These are phyloP conservation scores for Cheirogaleus major DNA, from an alignment of 2,797 vertebrate species.

Conservation along the genomic window DNA sequence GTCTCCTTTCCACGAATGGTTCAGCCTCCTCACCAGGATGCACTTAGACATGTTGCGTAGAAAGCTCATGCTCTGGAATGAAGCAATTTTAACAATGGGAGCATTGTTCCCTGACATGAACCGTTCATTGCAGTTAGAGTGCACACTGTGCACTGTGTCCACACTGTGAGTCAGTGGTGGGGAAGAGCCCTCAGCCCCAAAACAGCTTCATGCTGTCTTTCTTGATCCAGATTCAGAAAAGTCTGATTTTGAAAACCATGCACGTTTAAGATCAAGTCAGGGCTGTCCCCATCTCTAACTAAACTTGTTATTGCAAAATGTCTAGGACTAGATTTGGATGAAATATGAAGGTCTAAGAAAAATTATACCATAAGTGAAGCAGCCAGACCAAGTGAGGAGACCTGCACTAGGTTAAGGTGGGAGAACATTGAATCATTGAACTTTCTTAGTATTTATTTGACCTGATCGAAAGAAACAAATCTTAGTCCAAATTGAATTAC, in stretches of 20 bases:
- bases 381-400: background rate
- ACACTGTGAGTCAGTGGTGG: background rate
- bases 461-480: background rate
- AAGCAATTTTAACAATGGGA: background rate
- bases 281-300: background rate
- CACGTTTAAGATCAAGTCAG: background rate
- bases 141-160: too few species aligned
- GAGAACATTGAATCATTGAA: background rate
- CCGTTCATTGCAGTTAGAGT: background rate
- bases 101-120: background rate
- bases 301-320: background rate
- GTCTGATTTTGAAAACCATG: background rate
- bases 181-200: background rate
- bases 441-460: background rate
- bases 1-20: background rate
- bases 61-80: background rate
- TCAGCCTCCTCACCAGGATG: background rate
- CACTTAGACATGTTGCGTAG: background rate
- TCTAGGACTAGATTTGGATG: background rate
- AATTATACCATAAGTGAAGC: background rate
- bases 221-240: background rate
- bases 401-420: accelerated
- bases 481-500: background rate
- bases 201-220: background rate
- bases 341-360: background rate